phyloP scores from a whole-genome alignment of 2,888 invertebrate species.

The Parnassius apollo region DNA sequence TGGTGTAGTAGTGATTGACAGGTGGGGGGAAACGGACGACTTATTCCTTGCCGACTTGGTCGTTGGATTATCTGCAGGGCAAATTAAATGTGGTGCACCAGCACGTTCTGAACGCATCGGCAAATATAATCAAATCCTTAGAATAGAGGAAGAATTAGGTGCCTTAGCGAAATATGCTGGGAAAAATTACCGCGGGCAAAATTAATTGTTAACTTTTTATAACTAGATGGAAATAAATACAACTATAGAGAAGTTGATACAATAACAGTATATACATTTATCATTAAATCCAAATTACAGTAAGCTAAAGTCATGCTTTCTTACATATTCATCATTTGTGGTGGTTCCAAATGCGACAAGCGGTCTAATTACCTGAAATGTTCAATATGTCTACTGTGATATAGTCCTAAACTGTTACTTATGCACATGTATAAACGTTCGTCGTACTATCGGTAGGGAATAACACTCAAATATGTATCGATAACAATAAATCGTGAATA shows the following conservation, averaged over 20 bases:
- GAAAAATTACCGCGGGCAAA: constrained; percentile 91
- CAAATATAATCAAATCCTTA: constrained; percentile 98
- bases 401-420: constrained; percentile 54
- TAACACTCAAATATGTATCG: constrained; percentile 3
- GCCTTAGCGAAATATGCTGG: constrained; percentile 95
- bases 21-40: constrained; percentile 99
- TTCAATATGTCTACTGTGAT: constrained; percentile 48
- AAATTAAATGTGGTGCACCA: constrained; percentile 98
- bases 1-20: constrained; percentile 78
- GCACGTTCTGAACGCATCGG: constrained; percentile 97
- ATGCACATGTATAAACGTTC: constrained; percentile 34
- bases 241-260: background rate
- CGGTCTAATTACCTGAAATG: constrained; percentile 62
- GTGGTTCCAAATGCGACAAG: constrained; percentile 38
- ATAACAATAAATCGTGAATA: background rate
- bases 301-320: background rate
- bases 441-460: constrained; percentile 13
- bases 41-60: constrained; percentile 98
- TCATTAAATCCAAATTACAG: no score
- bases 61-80: constrained; percentile 98
- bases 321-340: constrained; percentile 24
- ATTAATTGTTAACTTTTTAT: constrained; percentile 15
- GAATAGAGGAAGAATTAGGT: constrained; percentile 98
- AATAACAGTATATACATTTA: background rate
- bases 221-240: background rate